These are phyloP conservation scores for Meteorus cinctellus DNA, from an alignment of 2,888 invertebrate species.

Conservation along the genomic window DNA sequence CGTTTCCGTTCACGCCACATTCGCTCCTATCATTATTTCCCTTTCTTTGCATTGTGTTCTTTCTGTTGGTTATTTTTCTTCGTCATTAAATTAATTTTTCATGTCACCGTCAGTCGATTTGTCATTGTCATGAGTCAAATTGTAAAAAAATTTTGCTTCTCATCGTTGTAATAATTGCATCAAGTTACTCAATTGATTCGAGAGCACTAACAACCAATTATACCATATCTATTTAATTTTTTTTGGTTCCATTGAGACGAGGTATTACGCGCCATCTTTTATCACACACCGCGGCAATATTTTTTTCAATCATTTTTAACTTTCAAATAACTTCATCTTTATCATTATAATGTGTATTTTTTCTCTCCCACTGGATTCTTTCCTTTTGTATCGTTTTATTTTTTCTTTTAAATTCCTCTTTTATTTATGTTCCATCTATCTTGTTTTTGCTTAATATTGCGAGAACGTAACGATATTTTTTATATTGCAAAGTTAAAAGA, in stretches of 20 bases:
- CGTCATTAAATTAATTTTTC: neutral
- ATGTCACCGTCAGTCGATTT: conserved; percentile 20
- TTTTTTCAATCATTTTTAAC: conserved; percentile 23
- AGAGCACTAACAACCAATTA: conserved; percentile 61
- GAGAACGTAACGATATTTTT: conserved; percentile 70
- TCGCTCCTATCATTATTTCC: neutral
- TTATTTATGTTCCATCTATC: conserved; percentile 48
- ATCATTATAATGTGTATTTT: conserved; percentile 43
- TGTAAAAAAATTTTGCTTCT: conserved; percentile 7
- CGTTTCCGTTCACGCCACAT: conserved; percentile 7
- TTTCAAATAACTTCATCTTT: conserved; percentile 32
- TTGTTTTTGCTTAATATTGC: conserved; percentile 71
- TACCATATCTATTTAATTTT: conserved; percentile 37
- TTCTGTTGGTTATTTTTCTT: conserved; percentile 8
- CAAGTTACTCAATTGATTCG: conserved; percentile 56
- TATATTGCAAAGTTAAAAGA: conserved; percentile 46
- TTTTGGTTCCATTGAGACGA: conserved; percentile 33
- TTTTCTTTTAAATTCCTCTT: neutral
- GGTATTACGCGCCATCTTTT: conserved; percentile 47
- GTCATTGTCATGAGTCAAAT: conserved; percentile 32
- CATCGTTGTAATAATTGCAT: conserved; percentile 40
- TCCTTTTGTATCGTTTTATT: conserved; percentile 36
- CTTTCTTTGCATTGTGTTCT: conserved; percentile 8
- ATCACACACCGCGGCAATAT: conserved; percentile 46
- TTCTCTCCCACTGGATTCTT: conserved; percentile 52